These are phyloP conservation scores for Zingel zingel DNA, from an alignment of 2,113 vertebrate genomes.

Conservation along the genomic window DNA sequence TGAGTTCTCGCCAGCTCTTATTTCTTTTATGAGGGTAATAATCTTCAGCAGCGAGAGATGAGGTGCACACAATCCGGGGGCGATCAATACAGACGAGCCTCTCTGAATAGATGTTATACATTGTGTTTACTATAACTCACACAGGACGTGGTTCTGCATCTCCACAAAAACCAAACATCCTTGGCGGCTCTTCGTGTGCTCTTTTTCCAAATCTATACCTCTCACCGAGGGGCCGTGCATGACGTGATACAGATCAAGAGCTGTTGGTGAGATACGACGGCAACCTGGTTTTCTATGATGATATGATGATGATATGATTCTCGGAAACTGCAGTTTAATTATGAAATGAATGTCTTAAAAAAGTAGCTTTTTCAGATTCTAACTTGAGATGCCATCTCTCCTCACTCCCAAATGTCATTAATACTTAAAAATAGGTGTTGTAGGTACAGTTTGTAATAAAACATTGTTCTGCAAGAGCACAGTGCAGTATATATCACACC, in stretches of 20 bases:
- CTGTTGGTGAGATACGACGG: neutral
- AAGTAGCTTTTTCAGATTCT: neutral
- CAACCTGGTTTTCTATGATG: no score
- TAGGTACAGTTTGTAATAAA: neutral
- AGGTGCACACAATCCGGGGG: slow-evolving; percentile 11
- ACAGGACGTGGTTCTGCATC: slow-evolving; percentile 36
- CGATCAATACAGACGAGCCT: slow-evolving; percentile 53
- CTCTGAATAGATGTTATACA: slow-evolving; percentile 65
- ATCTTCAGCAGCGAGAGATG: slow-evolving; percentile 33
- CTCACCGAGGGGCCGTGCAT: neutral
- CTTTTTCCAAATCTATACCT: slow-evolving; percentile 21
- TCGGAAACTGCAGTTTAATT: neutral
- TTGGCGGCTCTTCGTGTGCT: neutral
- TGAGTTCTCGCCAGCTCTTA: neutral
- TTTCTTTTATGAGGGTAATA: slow-evolving; percentile 49
- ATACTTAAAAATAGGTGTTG: slow-evolving; percentile 9
- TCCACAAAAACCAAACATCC: slow-evolving; percentile 5
- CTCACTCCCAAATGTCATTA: neutral
- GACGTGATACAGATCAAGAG: neutral
- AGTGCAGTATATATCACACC: neutral
- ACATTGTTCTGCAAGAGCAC: neutral
- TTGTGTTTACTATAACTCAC: slow-evolving; percentile 60
- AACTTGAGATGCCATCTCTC: neutral
- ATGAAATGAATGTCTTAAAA: neutral
- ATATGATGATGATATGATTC: no score